Evolutionary conservation across 37 sponge, comb jelly and placozoan genomes (phyloP), one percentile per base, ranked within the genome.

Genomic region (Oopsacas minuta): DNA sequence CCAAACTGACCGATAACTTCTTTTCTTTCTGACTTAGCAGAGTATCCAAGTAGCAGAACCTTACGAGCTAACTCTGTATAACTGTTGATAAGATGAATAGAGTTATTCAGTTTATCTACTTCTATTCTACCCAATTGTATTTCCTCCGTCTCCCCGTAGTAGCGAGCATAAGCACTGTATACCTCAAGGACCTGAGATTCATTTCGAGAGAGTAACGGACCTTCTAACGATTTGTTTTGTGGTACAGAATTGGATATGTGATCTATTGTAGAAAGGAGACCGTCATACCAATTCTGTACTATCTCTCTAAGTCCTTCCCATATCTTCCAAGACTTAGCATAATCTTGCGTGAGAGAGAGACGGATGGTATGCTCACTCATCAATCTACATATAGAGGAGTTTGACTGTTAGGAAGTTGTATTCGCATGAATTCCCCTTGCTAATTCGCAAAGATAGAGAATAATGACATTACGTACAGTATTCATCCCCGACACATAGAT

Each of bases 1-100:
- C 90, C 90, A 87, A 90, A 90, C 86, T 90, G 84, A 49, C 90
- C 90, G 53, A 90, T 90, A 7, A 90, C 86, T 5, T 87, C 88
- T 38, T 87, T 37, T 23, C 86, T 82, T 5, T 85, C 39, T 0
- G 83, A 22, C 83, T 90, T 90, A 38, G 83, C 81, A 1, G 88
- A 69, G 34, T 90, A 89, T 5, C 90, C 90, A 36, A 90, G 69
- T 39, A 90, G 83, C 3, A 90, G 61, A 8, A 87, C 88, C 53
- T 53, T 39, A 22, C 86, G 46, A 0, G 49, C 86, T 37, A 90
- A 69, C n/a, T 30, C 81, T 0, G 88, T 90, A 61, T 83, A 83
- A 17, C 34, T 20, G 69, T 90, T 90, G 17, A 90, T 83, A 36
- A 90, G 84, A 10, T 85, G 87, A 12, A 90, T 17, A 17, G 39